Evolutionary conservation across 1,140 invertebrate species (phyloP).

Genomic region (Eurosta solidaginis): DNA sequence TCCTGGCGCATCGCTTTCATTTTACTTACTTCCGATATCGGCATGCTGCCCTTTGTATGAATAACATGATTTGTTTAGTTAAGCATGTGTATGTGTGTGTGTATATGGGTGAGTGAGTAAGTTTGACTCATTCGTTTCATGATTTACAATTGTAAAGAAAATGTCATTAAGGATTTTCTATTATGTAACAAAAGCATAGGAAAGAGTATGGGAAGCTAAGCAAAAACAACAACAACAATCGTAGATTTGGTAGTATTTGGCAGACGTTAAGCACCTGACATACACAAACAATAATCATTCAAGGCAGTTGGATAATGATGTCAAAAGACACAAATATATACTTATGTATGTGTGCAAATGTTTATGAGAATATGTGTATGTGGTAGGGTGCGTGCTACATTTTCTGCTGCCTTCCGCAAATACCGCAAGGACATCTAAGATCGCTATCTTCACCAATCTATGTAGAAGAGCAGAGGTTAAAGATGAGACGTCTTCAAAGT

Average conservation of each 20-base stretch:
- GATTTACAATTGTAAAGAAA: slow-evolving; percentile 29
- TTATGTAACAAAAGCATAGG: slow-evolving; percentile 2
- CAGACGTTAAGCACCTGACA: slow-evolving; percentile 6
- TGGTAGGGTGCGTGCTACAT: neutral
- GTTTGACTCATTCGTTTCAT: slow-evolving; percentile 15
- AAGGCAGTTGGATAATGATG: neutral
- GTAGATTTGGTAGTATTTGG: neutral
- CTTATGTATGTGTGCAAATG: neutral
- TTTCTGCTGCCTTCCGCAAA: neutral
- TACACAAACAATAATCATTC: slow-evolving; percentile 12
- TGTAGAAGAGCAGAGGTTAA: neutral
- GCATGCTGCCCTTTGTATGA: neutral
- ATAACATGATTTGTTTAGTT: slow-evolving; percentile 1
- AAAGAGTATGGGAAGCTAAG: neutral
- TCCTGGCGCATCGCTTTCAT: neutral
- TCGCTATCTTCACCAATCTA: neutral
- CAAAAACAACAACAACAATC: neutral
- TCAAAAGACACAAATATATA: neutral
- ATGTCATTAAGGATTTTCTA: slow-evolving; percentile 26
- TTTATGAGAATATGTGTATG: neutral
- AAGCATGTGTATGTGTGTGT: neutral
- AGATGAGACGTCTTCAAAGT: neutral
- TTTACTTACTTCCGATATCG: too few species aligned
- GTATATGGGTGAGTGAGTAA: neutral
- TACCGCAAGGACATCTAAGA: neutral